Evolutionary conservation across 1,140 invertebrate genomes (phyloP).

Genomic region (Sitobion miscanthi): DNA sequence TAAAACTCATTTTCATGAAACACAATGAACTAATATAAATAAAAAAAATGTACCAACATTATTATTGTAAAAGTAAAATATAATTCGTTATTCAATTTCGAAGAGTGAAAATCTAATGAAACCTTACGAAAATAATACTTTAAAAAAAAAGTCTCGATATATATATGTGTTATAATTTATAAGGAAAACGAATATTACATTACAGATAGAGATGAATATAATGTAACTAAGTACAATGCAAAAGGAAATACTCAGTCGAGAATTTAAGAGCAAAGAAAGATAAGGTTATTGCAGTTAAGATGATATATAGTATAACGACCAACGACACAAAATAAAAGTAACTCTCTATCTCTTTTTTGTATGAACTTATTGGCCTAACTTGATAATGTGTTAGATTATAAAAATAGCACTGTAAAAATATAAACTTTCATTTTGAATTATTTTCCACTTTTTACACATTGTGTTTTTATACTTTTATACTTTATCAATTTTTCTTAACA

Average conservation of each 20-base stretch:
- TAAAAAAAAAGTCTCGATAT: background rate
- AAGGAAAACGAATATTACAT: background rate
- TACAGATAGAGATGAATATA: background rate
- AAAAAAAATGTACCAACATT: background rate
- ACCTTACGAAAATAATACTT: background rate
- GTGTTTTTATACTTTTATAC: background rate
- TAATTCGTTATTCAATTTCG: background rate
- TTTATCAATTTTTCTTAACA: too few species aligned
- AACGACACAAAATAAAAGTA: background rate
- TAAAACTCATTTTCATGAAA: background rate
- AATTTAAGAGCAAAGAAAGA: constrained; percentile 2
- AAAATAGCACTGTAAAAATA: background rate
- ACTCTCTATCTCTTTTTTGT: background rate
- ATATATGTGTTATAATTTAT: background rate
- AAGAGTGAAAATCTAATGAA: background rate
- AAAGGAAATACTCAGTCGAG: background rate
- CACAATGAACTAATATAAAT: background rate
- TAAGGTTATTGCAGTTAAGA: background rate
- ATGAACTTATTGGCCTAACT: background rate
- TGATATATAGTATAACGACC: background rate
- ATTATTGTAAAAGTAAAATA: background rate
- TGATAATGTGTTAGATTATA: background rate
- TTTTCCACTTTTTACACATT: background rate
- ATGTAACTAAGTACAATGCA: background rate
- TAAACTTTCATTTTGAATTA: background rate